phyloP scores from a whole-genome alignment of 2,113 vertebrate species.

The Urocitellus parryii region DNA sequence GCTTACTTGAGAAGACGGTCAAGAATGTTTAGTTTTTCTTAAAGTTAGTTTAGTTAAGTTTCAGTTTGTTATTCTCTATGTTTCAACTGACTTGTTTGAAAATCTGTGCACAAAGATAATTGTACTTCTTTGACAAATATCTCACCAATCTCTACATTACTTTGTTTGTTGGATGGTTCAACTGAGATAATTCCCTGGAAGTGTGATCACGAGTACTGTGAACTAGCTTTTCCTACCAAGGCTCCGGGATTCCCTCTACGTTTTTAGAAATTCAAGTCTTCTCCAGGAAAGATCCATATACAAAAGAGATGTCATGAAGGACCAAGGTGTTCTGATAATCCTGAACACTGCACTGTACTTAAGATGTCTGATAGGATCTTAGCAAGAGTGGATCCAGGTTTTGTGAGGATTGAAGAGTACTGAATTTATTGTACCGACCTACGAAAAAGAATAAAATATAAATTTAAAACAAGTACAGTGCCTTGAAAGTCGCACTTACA shows the following conservation, averaged over 20 bases:
- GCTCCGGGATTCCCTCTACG: neutral
- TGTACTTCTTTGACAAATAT: neutral
- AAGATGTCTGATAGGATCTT: neutral
- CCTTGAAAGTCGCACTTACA: neutral
- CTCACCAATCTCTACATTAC: neutral
- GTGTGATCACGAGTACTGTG: neutral
- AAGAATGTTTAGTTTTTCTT: neutral
- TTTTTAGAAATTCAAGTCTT: neutral
- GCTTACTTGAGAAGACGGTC: neutral
- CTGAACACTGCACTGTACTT: neutral
- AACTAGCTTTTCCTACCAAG: neutral
- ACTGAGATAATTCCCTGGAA: neutral
- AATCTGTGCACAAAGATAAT: neutral
- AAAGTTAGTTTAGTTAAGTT: too few relatives aligned
- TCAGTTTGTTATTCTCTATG: neutral
- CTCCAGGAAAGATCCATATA: neutral
- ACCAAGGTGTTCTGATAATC: neutral
- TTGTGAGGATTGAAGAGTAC: neutral
- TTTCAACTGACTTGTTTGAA: neutral
- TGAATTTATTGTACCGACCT: neutral
- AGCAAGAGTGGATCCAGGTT: neutral
- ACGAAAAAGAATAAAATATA: neutral
- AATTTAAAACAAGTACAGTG: neutral
- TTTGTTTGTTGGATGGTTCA: neutral
- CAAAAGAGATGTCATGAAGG: neutral